Evolutionary conservation across 1,140 invertebrate species (phyloP).

Genomic region (Chelonus insularis): DNA sequence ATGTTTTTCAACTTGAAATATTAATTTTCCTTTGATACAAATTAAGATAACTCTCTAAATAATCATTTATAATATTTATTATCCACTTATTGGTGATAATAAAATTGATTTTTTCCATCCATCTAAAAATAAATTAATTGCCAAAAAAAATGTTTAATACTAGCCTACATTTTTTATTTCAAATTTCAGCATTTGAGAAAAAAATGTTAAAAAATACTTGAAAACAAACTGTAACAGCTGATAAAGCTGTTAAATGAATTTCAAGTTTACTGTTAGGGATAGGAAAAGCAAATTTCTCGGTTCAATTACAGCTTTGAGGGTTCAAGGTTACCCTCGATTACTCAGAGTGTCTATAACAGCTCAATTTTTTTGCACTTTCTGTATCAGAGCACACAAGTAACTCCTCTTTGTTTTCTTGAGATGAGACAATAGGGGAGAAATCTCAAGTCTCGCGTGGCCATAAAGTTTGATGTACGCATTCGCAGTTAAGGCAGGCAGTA

Average conservation of each 20-base stretch:
- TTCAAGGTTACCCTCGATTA: background rate
- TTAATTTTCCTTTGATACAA: no score
- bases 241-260: conserved; percentile 5
- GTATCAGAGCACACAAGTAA: conserved; percentile 22
- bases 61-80: no score
- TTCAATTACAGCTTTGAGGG: conserved; percentile 11
- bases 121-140: no score
- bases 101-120: no score
- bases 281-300: conserved; percentile 4
- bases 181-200: no score
- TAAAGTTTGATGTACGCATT: conserved; percentile 54
- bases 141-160: no score
- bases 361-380: background rate
- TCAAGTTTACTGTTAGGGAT: background rate
- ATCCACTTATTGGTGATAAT: no score
- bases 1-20: no score
- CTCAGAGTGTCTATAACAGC: background rate
- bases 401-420: conserved; percentile 6
- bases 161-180: no score
- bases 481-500: conserved; percentile 35
- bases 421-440: background rate
- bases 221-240: no score
- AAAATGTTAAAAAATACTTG: no score
- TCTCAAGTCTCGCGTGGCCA: conserved; percentile 27
- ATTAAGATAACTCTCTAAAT: no score